Base-by-base conservation (phyloP, 2,888 invertebrate species). In the Dryococelus australis region DNA sequence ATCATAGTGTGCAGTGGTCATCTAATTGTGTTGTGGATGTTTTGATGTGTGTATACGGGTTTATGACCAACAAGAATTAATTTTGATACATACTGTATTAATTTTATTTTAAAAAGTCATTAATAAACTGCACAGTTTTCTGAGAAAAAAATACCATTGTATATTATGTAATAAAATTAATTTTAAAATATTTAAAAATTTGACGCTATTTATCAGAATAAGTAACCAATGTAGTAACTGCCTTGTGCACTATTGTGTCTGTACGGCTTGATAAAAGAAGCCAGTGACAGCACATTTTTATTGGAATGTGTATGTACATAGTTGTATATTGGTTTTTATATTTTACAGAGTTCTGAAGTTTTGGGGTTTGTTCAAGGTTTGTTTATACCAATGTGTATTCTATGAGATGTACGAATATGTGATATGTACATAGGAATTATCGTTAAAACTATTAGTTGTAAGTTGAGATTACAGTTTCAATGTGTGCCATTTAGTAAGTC, bases 401-500 rank as follows among this genome's bases (percentile, higher is more conserved):
- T 65, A 20, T 65, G n/a, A n/a, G 65, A 1, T n/a, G 8, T 65
- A n/a, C 16, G 65, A 20, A 65, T 65, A 65, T 65, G 65, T 65
- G 65, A 65, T 65, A 65, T 65, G 65, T 65, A 65, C n/a, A 65
- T 65, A 65, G 65, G n/a, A 65, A 65, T 65, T 65, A 65, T 65
- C n/a, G n/a, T 65, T 65, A 20, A n/a, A n/a, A n/a, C 20, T 65
- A 65, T 65, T 65, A 65, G 65, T 20, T 65, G 65, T 65, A 65
- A 65, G n/a, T 65, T n/a, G n/a, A 65, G 47, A 65, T n/a, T 65
- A 65, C 20, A 65, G 65, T 65, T 65, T 65, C n/a, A 65, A 24
- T 16, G n/a, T 65, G 65, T 65, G 65, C 65, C n/a, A n/a, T 65
- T 65, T 65, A 65, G 65, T 65, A 8, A 24, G 65, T 65, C 16